Evolutionary conservation across 2,113 vertebrate genomes (phyloP), one percentile per base, ranked within the genome.

Genomic region (Oryzias javanicus): DNA sequence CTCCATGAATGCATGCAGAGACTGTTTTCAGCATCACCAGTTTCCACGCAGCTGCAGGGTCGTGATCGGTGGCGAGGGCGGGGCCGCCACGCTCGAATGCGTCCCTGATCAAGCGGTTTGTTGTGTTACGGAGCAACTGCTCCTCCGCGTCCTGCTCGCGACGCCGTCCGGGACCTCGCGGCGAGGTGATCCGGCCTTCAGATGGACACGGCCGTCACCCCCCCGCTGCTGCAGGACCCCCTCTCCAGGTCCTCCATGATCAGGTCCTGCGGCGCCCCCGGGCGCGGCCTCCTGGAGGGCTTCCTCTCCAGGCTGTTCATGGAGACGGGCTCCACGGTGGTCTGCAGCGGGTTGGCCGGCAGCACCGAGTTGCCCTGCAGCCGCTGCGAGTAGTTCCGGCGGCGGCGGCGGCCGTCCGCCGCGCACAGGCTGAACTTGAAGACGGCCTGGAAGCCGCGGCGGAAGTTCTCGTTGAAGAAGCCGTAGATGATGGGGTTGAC

Each of bases 401-500:
- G 55, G 52, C 83, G 55, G 52, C 82, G 82, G 18, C 84, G 82
- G 0, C 67, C 66, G 1, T 88, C 81, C 0, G 78, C 73, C 0
- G 79, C 56, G 80, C 95, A 95, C 55, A 93, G 77, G 60, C 91
- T 92, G 46, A 95, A 82, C 44, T 88, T 87, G 72, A 97, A 94
- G 46, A 89, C 90, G 0, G 92, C 88, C 67, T 93, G 93, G 62
- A 97, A 98, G 5, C 95, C 95, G 3, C 86, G 82, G 1, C 88
- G 92, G 68, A 97, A 97, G 20, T 97, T 98, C 61, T 94, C 90
- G 0, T 97, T 97, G 73, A 94, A 95, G 90, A 94, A 96, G 0
- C 96, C 95, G 0, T 97, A 96, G 79, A 98, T 92, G 70, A 98
- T 93, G 24, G 96, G 94, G 82, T 97, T 95, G 83, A 96, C 4